A percentile compares a stretch with the other conserved stretches of the same genome.
phyloP scores from a whole-genome alignment of 2,888 invertebrate species.

The Linnaemya vulpina region DNA sequence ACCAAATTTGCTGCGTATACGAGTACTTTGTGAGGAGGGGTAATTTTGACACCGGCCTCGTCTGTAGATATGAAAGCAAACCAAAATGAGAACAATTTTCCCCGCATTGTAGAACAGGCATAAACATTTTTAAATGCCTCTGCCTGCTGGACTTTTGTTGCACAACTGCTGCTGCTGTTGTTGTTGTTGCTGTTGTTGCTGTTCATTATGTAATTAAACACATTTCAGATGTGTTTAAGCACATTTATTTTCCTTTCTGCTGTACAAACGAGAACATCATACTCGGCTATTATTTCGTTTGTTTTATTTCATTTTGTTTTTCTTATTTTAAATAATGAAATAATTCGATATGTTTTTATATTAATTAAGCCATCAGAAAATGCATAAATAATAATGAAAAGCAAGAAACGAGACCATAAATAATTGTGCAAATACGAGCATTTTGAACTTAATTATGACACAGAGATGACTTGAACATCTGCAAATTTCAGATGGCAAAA shows the following conservation, averaged over 20 bases:
- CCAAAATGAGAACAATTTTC: too few species aligned
- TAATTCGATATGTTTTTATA: constrained; percentile 35
- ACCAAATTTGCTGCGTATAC: too few species aligned
- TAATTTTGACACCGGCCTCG: background rate
- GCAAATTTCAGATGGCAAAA: constrained; percentile 15
- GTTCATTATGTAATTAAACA: constrained; percentile 16
- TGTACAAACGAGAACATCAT: background rate
- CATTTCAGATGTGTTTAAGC: background rate
- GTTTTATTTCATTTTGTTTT: background rate
- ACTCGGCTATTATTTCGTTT: too few species aligned
- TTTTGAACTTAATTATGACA: constrained; percentile 32
- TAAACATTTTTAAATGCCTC: too few species aligned
- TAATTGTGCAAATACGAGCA: constrained; percentile 35
- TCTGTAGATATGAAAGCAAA: too few species aligned
- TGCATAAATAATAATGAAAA: background rate
- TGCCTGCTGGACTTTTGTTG: background rate
- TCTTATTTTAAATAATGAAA: constrained; percentile 20
- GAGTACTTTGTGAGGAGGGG: too few species aligned
- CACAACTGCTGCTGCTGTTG: too few species aligned
- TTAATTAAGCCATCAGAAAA: constrained; percentile 41
- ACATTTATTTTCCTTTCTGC: constrained; percentile 2
- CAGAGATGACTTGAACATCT: constrained; percentile 42
- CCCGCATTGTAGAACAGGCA: too few species aligned
- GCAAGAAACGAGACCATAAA: constrained; percentile 11
- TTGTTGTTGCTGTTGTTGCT: too few species aligned